Evolutionary conservation across 2,797 vertebrate species (phyloP), one percentile per base, ranked within the genome.

Genomic region (Periophthalmus magnuspinnatus): DNA sequence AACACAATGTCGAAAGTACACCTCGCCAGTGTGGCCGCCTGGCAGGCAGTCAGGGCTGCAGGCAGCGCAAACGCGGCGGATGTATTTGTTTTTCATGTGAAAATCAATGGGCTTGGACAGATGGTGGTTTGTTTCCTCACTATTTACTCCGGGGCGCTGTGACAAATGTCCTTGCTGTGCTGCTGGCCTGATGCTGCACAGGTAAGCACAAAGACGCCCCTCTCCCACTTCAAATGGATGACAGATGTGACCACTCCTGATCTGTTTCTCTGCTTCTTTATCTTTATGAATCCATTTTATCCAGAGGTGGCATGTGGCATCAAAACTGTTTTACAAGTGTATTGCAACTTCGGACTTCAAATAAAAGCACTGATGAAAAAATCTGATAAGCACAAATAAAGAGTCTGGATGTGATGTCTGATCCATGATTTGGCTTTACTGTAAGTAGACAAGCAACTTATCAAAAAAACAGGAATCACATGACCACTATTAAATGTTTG

Each of bases 81-180:
- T 72, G 81, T 88, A 88, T 93, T 91, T 92, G 90, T 86, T 88
- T 91, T 91, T 90, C 80, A 84, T 89, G 85, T 83, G 85, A 87
- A 92, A 91, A 91, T 90, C 91, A 91, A 91, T 92, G 87, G 78
- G 68, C 68, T 71, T 76, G 82, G 88, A 88, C 90, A 91, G 90
- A 90, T 91, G 90, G 89, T 69, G 69, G 82, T 86, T 88, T 90
- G 87, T 90, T 89, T 88, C 81, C 83, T 87, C 80, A 77, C 81
- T 85, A 84, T 92, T 92, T 89, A 91, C 89, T 83, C 79, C 68
- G 45, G 33, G 71, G 75, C 83, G 86, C 74, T 75, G 74, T 87
- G 86, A 91, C 84, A 86, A 91, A 91, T 88, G 89, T 89, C 81
- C 85, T 66, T 45, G 58, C 59, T 56, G 81, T 70, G 77, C 83